Percentiles rank a stretch among this genome's conserved stretches.
Evolutionary conservation across 53 echinoderm and acorn worm species (phyloP).

Genomic region (Echinarachnius parma): DNA sequence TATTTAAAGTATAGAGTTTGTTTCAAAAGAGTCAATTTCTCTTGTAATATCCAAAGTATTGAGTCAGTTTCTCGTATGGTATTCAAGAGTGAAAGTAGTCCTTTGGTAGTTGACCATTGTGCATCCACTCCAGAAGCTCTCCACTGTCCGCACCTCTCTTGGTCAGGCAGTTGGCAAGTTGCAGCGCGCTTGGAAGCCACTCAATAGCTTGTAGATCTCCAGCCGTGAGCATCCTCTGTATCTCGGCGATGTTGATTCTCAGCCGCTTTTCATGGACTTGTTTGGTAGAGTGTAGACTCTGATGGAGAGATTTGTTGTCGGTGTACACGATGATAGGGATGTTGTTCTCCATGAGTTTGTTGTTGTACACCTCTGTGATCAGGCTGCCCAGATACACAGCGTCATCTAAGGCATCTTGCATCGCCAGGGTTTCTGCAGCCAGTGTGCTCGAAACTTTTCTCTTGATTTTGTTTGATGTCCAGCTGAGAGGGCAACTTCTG

Average conservation of each 20-base stretch:
- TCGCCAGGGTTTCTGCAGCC: conserved; percentile 44
- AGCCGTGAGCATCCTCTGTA: conserved; percentile 44
- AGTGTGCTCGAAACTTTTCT: conserved; percentile 54
- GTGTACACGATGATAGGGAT: conserved; percentile 13
- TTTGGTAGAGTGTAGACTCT: conserved; percentile 51
- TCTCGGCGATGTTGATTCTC: conserved; percentile 50
- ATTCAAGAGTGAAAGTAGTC: too few relatives aligned
- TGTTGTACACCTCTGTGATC: conserved; percentile 40
- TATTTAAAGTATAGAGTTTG: too few relatives aligned
- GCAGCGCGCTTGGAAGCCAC: conserved; percentile 27
- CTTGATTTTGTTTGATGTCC: conserved; percentile 53
- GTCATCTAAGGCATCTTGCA: conserved; percentile 47
- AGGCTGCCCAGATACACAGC: conserved; percentile 43
- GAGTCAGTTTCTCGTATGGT: too few relatives aligned
- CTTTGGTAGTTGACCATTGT: too few relatives aligned
- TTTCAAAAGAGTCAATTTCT: too few relatives aligned
- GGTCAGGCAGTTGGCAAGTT: conserved; percentile 41
- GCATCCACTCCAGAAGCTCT: too few relatives aligned
- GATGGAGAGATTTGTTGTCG: conserved; percentile 50
- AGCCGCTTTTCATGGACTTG: conserved; percentile 40
- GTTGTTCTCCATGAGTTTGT: conserved; percentile 8
- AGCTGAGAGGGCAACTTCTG: conserved; percentile 30
- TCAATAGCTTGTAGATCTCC: conserved; percentile 34
- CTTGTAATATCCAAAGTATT: too few relatives aligned
- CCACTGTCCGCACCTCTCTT: conserved; percentile 37